These are phyloP conservation scores for Chitala chitala DNA, from an alignment of 2,113 vertebrate species.

Conservation along the genomic window DNA sequence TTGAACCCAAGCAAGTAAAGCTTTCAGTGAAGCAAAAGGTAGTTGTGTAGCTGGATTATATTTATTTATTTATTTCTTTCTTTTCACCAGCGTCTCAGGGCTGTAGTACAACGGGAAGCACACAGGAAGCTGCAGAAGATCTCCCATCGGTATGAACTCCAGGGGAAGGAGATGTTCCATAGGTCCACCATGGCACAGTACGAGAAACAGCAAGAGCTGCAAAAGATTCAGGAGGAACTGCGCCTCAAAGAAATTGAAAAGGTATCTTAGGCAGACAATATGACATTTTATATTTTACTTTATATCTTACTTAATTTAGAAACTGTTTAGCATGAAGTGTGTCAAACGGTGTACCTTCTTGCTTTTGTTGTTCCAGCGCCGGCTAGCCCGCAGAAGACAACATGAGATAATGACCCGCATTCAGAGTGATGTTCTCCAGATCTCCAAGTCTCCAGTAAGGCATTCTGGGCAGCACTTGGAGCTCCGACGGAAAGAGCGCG, in stretches of 20 bases:
- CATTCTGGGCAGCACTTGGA: constrained; percentile 55
- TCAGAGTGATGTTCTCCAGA: constrained; percentile 59
- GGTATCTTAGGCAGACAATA: constrained; percentile 47
- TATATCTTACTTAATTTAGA: too few relatives aligned
- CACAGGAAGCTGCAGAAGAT: constrained; percentile 69
- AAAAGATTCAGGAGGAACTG: constrained; percentile 58
- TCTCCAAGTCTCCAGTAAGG: constrained; percentile 64
- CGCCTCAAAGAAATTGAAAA: constrained; percentile 59
- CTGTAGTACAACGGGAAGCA: constrained; percentile 55
- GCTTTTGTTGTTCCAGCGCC: constrained; percentile 50
- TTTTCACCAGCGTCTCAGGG: constrained; percentile 62
- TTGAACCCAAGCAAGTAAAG: neutral
- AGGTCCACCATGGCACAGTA: constrained; percentile 38
- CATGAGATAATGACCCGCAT: constrained; percentile 66
- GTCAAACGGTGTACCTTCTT: too few relatives aligned
- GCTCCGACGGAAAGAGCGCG: constrained; percentile 52
- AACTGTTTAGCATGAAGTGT: too few relatives aligned
- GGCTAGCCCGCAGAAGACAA: constrained; percentile 53
- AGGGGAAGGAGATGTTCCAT: constrained; percentile 49
- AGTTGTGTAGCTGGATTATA: neutral
- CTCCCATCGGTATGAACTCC: constrained; percentile 60
- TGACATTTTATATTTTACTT: neutral
- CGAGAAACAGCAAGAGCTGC: constrained; percentile 52
- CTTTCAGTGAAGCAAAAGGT: neutral
- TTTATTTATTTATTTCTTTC: neutral